Percentiles rank a stretch among this genome's conserved stretches.
Evolutionary conservation across 2,113 vertebrate genomes (phyloP).

Genomic region (Potamarius usumacintae): DNA sequence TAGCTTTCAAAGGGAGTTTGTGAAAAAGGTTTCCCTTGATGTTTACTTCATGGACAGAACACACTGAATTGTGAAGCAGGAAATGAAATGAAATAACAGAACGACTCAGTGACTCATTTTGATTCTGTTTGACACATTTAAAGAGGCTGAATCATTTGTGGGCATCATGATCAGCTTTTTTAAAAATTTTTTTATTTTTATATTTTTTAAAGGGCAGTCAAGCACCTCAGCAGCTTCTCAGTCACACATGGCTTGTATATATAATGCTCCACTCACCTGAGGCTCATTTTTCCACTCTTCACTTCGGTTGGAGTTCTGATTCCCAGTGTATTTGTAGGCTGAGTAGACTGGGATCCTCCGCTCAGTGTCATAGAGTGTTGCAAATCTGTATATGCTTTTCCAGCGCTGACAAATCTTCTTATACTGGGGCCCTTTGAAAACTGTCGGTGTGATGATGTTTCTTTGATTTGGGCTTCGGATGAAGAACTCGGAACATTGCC

Average conservation of each 20-base stretch:
- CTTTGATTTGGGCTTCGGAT: background rate
- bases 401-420: constrained; percentile 3
- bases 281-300: constrained; percentile 10
- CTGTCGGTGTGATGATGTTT: background rate
- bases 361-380: background rate
- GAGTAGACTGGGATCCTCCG: background rate
- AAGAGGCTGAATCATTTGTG: background rate
- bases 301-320: accelerated
- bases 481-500: background rate
- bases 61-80: background rate
- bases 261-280: background rate
- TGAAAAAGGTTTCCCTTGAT: background rate
- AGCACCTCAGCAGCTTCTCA: too few species aligned
- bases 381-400: background rate
- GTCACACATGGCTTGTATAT: too few species aligned
- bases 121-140: background rate
- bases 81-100: background rate
- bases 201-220: too few species aligned
- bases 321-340: background rate
- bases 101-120: background rate
- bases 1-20: background rate
- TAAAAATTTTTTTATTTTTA: too few species aligned
- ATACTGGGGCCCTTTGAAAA: background rate
- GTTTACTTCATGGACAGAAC: background rate
- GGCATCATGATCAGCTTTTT: too few species aligned